Base-by-base conservation (phyloP, 2,888 invertebrate genomes). In the Catocala nupta region DNA sequence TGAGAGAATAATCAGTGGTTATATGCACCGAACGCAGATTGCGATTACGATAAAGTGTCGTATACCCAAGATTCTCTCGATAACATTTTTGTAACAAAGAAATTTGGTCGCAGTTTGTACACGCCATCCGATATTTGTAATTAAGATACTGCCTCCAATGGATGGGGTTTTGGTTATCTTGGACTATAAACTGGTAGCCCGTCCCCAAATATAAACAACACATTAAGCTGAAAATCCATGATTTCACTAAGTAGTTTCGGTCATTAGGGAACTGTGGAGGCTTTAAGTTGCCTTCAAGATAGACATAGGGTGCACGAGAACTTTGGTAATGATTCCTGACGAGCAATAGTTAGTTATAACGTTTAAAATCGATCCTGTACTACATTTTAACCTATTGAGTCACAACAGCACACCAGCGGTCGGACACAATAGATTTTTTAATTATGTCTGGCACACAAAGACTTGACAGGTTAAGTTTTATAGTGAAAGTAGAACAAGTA, bases 231-330 rank as follows among this genome's bases (percentile, higher is more conserved):
- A 11, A 42, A 16, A 55, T 53, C 55, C 39, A 54, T 58, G 53
- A 55, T 13, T 61, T 50, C 45, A 52, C 50, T 62, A 48, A 73
- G 59, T 67, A 63, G 52, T 70, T 66, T 62, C 25, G 33, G 55
- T 65, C 52, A 63, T 73, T 67, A 73, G 10, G 25, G 50, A 44
- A 10, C 36, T 12, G 25, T 51, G 13, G 47, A 52, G 36, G 60
- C 43, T 60, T 57, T 50, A 52, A 62, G 5, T 63, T 48, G 59
- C 2, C 45, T 49, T 49, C 34, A 16, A 34, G 12, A 42, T 51
- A 12, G 51, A 36, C 36, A 44, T n/a, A 11, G 8, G 6, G 1
- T 13, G 16, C 16, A 50, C 8, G 9, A 9, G 4, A 58, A 59
- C 33, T 58, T 62, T 43, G 13, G 11, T 45, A 52, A 55, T 33